These are phyloP conservation scores for Halcyon chelicuti DNA, from an alignment of 2,797 vertebrate species.

Conservation along the genomic window DNA sequence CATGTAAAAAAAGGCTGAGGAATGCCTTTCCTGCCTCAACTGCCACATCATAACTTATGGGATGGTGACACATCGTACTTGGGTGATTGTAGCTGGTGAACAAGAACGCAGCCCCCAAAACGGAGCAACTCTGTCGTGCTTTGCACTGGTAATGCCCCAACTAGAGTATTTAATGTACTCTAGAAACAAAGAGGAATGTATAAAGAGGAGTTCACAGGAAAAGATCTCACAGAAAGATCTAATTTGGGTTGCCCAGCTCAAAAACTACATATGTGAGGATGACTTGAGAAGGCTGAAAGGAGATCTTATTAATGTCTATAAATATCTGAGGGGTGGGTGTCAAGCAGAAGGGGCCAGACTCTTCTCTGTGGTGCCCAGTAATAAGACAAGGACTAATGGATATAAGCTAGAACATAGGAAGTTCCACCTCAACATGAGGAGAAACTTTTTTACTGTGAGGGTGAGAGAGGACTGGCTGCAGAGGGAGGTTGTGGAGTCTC, in stretches of 20 bases:
- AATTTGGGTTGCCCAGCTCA: not conserved
- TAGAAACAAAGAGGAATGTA: not conserved
- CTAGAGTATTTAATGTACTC: not conserved
- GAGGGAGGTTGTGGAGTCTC: too few relatives aligned
- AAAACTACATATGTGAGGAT: not conserved
- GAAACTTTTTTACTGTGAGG: too few relatives aligned
- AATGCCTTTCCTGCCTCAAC: not conserved
- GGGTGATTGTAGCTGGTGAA: not conserved
- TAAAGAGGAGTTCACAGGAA: not conserved
- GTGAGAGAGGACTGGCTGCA: too few relatives aligned
- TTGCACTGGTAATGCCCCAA: not conserved
- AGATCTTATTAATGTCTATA: too few relatives aligned
- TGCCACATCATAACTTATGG: not conserved
- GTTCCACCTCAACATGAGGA: too few relatives aligned
- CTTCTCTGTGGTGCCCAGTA: too few relatives aligned
- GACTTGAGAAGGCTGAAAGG: too few relatives aligned
- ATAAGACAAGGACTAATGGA: too few relatives aligned
- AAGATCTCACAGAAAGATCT: not conserved
- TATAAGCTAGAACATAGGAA: too few relatives aligned
- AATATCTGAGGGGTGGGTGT: too few relatives aligned
- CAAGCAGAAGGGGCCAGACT: too few relatives aligned
- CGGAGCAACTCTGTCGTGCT: not conserved
- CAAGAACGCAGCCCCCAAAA: not conserved
- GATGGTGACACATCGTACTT: not conserved
- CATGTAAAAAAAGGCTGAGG: not conserved